Evolutionary conservation across 2,113 vertebrate genomes (phyloP).

Genomic region (Aphyosemion australe): DNA sequence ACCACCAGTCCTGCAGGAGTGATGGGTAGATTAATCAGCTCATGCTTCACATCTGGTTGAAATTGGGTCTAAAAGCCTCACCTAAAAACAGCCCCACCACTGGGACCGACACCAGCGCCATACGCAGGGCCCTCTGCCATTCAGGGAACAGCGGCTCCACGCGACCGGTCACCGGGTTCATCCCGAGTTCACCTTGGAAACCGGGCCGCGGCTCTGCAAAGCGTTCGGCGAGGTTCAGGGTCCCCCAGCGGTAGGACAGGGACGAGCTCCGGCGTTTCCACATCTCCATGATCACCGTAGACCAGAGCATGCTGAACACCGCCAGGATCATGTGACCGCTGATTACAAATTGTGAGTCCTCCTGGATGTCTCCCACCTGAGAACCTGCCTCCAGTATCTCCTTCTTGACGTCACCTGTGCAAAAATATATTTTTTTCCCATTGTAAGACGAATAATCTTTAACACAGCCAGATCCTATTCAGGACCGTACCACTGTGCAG

Average conservation of each 20-base stretch:
- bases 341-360: conserved; percentile 40
- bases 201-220: conserved; percentile 80
- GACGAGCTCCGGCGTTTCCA: conserved; percentile 81
- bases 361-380: background rate
- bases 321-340: conserved; percentile 80
- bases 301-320: conserved; percentile 84
- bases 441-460: background rate
- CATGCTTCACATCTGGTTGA: no score
- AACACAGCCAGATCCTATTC: no score
- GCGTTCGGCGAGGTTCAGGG: conserved; percentile 70
- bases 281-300: conserved; percentile 81
- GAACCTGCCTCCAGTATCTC: conserved; percentile 42
- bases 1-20: conserved; percentile 70
- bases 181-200: conserved; percentile 75
- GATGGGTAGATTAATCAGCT: no score
- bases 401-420: conserved; percentile 51
- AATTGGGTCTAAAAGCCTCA: background rate
- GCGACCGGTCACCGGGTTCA: conserved; percentile 79
- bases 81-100: conserved; percentile 78
- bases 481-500: no score
- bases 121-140: conserved; percentile 75
- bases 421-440: background rate
- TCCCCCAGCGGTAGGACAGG: conserved; percentile 81
- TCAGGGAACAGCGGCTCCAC: conserved; percentile 80
- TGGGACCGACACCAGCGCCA: conserved; percentile 78